phyloP scores from a whole-genome alignment of 2,113 vertebrate species.

The Zapornia atra region DNA sequence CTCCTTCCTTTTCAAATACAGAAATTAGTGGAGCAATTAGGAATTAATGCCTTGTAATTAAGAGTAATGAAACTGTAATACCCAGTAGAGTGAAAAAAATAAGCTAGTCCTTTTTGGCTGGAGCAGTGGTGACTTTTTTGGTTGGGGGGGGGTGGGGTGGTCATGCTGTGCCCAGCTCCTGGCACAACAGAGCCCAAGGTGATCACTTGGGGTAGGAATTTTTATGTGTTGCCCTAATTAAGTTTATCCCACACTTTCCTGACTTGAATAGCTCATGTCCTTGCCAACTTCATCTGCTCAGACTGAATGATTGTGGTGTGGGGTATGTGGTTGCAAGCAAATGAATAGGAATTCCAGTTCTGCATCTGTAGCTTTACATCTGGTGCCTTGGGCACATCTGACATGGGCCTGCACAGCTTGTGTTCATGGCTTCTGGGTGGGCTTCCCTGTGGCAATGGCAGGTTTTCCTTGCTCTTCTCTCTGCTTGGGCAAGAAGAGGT shows the following conservation, averaged over 20 bases:
- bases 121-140: neutral
- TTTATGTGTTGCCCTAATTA: neutral
- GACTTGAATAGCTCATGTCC: fast-evolving
- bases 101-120: neutral
- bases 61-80: neutral
- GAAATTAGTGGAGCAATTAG: slow-evolving; percentile 52
- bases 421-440: neutral
- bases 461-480: neutral
- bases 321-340: neutral
- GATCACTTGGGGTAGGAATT: neutral
- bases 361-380: neutral
- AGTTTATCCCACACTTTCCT: neutral
- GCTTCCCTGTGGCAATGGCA: neutral
- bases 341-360: neutral
- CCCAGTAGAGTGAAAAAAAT: neutral
- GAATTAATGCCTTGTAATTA: slow-evolving; percentile 47
- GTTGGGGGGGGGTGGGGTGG: neutral
- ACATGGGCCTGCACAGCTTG: fast-evolving
- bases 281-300: neutral
- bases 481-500: fast-evolving
- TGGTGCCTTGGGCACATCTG: fast-evolving
- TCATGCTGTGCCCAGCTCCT: neutral
- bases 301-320: neutral
- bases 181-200: neutral
- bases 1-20: slow-evolving; percentile 11